Evolutionary conservation across 2,888 invertebrate genomes (phyloP), one percentile per base, ranked within the genome.

Genomic region (Papilio gigon): DNA sequence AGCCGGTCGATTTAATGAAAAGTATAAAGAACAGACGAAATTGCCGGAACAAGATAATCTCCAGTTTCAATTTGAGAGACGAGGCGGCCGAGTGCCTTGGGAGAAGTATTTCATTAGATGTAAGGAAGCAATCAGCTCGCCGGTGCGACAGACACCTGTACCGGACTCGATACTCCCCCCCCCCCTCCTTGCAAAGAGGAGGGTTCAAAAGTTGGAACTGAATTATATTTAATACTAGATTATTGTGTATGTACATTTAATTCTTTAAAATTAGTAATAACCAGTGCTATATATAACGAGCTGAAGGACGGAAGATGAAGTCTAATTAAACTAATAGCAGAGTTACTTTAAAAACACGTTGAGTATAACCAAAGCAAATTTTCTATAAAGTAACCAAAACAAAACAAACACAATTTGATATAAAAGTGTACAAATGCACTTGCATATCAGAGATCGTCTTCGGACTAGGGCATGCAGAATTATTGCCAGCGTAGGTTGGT

Each of bases 401-500:
- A 35, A 35, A 35, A 35, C 12, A 35, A 35, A 8, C 33, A 12
- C 17, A 6, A 20, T 20, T 11, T 11, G 20, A 9, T 47, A 22
- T n/a, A 22, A 50, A 50, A 53, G n/a, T 27, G 14, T 27, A 73
- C 70, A 75, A 53, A 42, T 30, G 47, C 47, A 33, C 47, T 35
- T 50, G 50, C 74, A 74, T 71, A 75, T 73, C 72, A 82, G 79
- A 82, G 82, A 86, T 86, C 83, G 84, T 87, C 84, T 87, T 84
- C 76, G 79, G 77, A 77, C 78, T 80, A 78, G 78, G 81, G 83
- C 82, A 81, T 86, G 85, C 84, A 85, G 84, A 86, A 88, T 90
- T 88, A 90, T 90, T 88, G 89, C 89, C 84, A 78, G 83, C 85
- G 84, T 86, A 88, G 89, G 87, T 86, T 82, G 84, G 83, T 76